Evolutionary conservation across 23 tunicate genomes (phyloP), one percentile per base, ranked within the genome.

Genomic region (Oikopleura dioica): DNA sequence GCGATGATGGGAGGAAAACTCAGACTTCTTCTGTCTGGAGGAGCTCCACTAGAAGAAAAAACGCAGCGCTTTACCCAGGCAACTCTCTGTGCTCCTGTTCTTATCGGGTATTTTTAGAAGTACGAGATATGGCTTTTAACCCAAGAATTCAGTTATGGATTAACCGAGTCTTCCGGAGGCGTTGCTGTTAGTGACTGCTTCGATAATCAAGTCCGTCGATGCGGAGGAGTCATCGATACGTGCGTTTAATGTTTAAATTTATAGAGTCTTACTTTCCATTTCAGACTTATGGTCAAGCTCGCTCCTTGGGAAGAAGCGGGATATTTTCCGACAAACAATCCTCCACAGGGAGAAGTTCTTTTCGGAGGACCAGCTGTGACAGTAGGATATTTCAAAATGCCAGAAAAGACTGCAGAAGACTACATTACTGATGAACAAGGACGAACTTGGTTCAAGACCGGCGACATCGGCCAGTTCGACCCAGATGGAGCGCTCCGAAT

Each of bases 381-480:
- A 69, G 81, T 77, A 38, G 96, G 96, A 1, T 89, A 89, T 76
- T 89, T 78, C 79, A 86, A 89, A 69, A 89, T 85, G 63, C 84
- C 83, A 34, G 96, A 89, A 69, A 89, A 89, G 37, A 89, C 96
- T 35, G 86, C 91, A 0, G 96, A 89, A 78, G 96, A 89, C 51
- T 63, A 12, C 33, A 80, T 79, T 59, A 82, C 79, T n/a, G 96
- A 89, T 50, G 96, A 85, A 58, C 78, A 85, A 35, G 96, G 96
- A 0, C 84, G 79, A 37, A 63, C 92, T 35, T 89, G 96, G 96
- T 89, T 89, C 68, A 84, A 84, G 77, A 89, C 96, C 12, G 96
- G 96, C 12, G 96, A 89, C 63, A 89, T 89, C 38, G 96, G 96
- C 4, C 95, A 89, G 36, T 36, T 89, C 38, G 82, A 86, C 0